Conservation (phyloP, 2,797 vertebrate species). For the Paedocypris micromegethes region DNA sequence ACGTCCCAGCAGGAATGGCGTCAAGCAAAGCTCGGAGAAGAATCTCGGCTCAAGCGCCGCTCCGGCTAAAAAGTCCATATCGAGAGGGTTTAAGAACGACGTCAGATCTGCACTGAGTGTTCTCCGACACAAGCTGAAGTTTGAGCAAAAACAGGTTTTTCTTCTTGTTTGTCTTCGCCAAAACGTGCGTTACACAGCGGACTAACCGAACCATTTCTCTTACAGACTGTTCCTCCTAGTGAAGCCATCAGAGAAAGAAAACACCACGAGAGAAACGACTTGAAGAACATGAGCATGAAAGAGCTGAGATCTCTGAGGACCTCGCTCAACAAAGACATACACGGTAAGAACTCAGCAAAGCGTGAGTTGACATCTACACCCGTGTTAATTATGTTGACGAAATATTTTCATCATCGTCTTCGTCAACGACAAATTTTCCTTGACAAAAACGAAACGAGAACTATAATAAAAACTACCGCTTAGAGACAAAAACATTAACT, state of each 20-base stretch:
- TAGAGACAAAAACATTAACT: too few species aligned
- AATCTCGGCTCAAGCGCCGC: constrained; percentile 33
- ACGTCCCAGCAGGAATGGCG: constrained; percentile 29
- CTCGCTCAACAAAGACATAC: constrained; percentile 62
- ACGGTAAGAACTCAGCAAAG: constrained; percentile 53
- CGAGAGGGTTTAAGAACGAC: constrained; percentile 65
- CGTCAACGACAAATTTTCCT: too few species aligned
- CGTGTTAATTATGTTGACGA: too few species aligned
- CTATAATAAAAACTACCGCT: too few species aligned
- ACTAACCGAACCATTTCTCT: not conserved
- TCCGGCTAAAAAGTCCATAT: constrained; percentile 46
- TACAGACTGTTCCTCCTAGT: constrained; percentile 51
- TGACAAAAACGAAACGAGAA: too few species aligned
- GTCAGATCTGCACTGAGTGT: constrained; percentile 61
- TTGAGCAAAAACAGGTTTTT: constrained; percentile 54
- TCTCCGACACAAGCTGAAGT: constrained; percentile 62
- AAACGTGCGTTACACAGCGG: too few species aligned
- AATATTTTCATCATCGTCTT: too few species aligned
- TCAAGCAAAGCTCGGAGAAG: constrained; percentile 31
- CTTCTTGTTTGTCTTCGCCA: too few species aligned
- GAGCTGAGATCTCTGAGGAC: constrained; percentile 58
- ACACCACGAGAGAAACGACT: constrained; percentile 61
- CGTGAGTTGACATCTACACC: not conserved
- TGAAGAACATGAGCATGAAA: constrained; percentile 55
- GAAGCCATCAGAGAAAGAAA: constrained; percentile 54